A percentile compares a stretch with the other conserved stretches of the same genome.
Conservation (phyloP, 2,888 invertebrate genomes). For the Stenchaetothrips biformis region DNA sequence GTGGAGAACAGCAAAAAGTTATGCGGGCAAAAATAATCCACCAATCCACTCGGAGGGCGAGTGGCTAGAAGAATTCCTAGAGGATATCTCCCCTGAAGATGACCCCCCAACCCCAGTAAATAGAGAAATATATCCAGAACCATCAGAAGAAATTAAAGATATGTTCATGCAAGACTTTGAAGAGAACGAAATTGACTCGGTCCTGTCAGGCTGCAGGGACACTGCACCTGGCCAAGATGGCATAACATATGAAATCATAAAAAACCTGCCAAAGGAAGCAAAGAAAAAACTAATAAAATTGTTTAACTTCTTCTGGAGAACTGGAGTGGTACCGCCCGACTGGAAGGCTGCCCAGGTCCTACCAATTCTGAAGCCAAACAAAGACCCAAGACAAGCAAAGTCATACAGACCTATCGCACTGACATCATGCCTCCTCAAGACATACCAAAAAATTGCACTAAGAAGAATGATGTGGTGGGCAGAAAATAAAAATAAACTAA, state of each 20-base stretch:
- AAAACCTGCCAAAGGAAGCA: slow-evolving; percentile 31
- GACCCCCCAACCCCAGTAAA: too few species aligned
- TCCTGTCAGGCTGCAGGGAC: slow-evolving; percentile 8
- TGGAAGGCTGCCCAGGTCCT: slow-evolving; percentile 30
- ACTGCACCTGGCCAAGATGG: slow-evolving; percentile 31
- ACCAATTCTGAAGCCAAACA: slow-evolving; percentile 31
- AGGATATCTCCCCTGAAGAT: too few species aligned
- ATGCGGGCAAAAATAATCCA: too few species aligned
- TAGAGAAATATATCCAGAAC: too few species aligned
- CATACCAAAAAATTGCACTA: slow-evolving; percentile 31
- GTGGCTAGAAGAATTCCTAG: too few species aligned
- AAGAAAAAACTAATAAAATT: slow-evolving; percentile 22
- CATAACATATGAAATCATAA: slow-evolving; percentile 29
- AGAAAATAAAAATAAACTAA: slow-evolving; percentile 31
- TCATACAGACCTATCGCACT: slow-evolving; percentile 34
- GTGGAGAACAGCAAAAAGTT: too few species aligned
- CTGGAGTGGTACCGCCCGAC: neutral
- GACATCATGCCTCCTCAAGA: slow-evolving; percentile 32
- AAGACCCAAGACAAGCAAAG: slow-evolving; percentile 25
- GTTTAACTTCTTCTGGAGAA: slow-evolving; percentile 29
- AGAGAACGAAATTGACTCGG: slow-evolving; percentile 27
- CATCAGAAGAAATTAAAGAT: neutral
- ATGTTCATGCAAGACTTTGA: neutral
- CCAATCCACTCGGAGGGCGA: too few species aligned
- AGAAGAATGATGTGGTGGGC: slow-evolving; percentile 31